Evolutionary conservation across 2,113 vertebrate species (phyloP).

Genomic region (Scomber japonicus): DNA sequence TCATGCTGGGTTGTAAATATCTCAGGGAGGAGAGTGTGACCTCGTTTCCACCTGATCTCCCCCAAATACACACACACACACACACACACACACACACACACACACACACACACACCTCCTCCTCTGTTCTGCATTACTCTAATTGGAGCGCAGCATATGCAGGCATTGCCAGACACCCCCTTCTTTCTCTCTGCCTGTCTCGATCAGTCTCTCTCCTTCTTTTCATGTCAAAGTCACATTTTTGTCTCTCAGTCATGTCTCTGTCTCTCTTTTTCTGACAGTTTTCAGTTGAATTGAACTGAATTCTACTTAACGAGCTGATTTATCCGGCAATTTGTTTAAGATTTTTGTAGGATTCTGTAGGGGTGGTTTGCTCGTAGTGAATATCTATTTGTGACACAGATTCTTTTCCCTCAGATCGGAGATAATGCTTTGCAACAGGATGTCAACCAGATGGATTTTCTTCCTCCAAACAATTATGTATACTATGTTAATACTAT

Average conservation of each 20-base stretch:
- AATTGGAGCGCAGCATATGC: slow-evolving; percentile 66
- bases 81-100: no score
- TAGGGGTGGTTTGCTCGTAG: no score
- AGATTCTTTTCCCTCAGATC: slow-evolving; percentile 8
- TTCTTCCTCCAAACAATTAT: neutral
- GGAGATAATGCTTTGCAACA: neutral
- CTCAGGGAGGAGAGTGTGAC: slow-evolving; percentile 67
- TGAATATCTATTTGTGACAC: no score
- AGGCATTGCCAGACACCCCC: slow-evolving; percentile 43
- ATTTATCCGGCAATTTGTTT: slow-evolving; percentile 17
- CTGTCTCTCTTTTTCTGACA: slow-evolving; percentile 21
- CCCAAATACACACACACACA: slow-evolving; percentile 29
- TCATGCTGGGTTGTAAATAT: slow-evolving; percentile 75
- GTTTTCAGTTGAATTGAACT: slow-evolving; percentile 8
- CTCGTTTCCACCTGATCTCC: slow-evolving; percentile 71
- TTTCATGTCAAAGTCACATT: slow-evolving; percentile 51
- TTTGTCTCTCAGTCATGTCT: slow-evolving; percentile 31
- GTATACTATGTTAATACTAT: neutral
- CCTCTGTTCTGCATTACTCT: slow-evolving; percentile 70
- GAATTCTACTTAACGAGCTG: neutral
- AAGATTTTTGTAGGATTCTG: slow-evolving; percentile 1
- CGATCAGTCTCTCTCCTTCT: slow-evolving; percentile 12
- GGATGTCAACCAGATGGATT: slow-evolving; percentile 36
- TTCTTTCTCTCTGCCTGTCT: slow-evolving; percentile 37
- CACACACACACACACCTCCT: slow-evolving; percentile 21